Conservation (phyloP, 2,113 vertebrate genomes). For the Sapajus apella region DNA sequence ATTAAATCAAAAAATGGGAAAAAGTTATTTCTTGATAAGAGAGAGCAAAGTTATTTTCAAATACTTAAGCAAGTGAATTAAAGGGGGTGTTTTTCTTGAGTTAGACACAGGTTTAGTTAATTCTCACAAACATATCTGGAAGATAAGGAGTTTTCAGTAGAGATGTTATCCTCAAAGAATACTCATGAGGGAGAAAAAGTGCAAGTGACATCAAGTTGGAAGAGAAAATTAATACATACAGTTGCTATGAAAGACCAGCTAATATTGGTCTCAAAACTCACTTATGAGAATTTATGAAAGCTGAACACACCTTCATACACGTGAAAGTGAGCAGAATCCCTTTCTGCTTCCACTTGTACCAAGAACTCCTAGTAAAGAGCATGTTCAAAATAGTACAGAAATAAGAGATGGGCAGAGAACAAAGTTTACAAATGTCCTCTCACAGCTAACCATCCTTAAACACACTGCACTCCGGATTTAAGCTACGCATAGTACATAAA, state of each 20-base stretch:
- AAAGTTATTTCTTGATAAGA: constrained; percentile 50
- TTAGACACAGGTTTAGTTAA: constrained; percentile 63
- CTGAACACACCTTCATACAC: constrained; percentile 23
- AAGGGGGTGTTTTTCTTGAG: background rate
- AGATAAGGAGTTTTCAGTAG: constrained; percentile 33
- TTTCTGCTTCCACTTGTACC: constrained; percentile 17
- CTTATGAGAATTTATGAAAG: constrained; percentile 1
- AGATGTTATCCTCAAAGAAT: constrained; percentile 44
- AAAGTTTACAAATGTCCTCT: background rate
- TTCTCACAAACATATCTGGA: constrained; percentile 43
- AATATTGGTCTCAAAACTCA: constrained; percentile 52
- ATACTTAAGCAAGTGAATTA: constrained; percentile 54
- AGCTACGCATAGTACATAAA: background rate
- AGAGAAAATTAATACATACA: constrained; percentile 51
- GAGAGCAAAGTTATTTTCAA: constrained; percentile 42
- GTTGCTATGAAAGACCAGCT: constrained; percentile 26
- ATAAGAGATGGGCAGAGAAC: background rate
- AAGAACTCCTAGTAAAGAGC: constrained; percentile 25
- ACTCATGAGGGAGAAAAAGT: constrained; percentile 42
- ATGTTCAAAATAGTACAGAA: constrained; percentile 21
- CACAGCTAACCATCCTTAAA: background rate
- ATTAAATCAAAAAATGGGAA: constrained; percentile 13
- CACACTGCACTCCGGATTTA: background rate
- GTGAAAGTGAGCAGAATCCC: constrained; percentile 19
- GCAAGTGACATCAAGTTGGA: constrained; percentile 62